Evolutionary conservation across 1,140 invertebrate species (phyloP), one percentile per base, ranked within the genome.

Genomic region (Maconellicoccus hirsutus): DNA sequence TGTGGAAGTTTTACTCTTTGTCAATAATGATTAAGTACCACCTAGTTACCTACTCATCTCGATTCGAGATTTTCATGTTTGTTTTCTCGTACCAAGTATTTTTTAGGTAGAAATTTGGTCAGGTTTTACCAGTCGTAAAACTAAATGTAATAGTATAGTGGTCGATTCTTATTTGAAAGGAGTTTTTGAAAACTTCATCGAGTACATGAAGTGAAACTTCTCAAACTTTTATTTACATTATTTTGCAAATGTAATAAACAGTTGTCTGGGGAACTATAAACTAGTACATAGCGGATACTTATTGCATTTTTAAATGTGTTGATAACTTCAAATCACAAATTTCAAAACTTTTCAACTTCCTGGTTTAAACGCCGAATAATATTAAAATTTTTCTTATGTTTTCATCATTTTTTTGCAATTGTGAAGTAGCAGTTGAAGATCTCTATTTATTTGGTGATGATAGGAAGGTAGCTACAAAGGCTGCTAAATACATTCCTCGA

Each of bases 241-340:
- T 52, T 52, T 52, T 52, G 42, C 16, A 52, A 52, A 52, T 52
- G 42, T 52, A 52, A 52, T 52, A 52, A 33, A 52, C 42, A 52
- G 42, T 16, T 16, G 42, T 52, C 42, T 52, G n/a, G 42, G 42
- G 42, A 52, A 52, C 42, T 19, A 52, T 52, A 52, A 52, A 52
- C 42, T 52, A 8, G n/a, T 16, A 52, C 42, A n/a, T 16, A 52
- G 16, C 42, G n/a, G 42, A 52, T 52, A n/a, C n/a, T n/a, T n/a
- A 52, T 52, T 52, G n/a, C 42, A 52, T 16, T 16, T 52, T 52
- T 52, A 52, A 52, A 52, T 52, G 42, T 16, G 42, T 16, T 52
- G 42, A 52, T 52, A 8, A 52, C 42, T 52, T 52, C 42, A 52
- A 16, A 52, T 52, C n/a, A 52, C 42, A 52, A 52, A 52, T 52